Conservation (phyloP, 2,888 invertebrate genomes). For the Eurytoma adleriae region DNA sequence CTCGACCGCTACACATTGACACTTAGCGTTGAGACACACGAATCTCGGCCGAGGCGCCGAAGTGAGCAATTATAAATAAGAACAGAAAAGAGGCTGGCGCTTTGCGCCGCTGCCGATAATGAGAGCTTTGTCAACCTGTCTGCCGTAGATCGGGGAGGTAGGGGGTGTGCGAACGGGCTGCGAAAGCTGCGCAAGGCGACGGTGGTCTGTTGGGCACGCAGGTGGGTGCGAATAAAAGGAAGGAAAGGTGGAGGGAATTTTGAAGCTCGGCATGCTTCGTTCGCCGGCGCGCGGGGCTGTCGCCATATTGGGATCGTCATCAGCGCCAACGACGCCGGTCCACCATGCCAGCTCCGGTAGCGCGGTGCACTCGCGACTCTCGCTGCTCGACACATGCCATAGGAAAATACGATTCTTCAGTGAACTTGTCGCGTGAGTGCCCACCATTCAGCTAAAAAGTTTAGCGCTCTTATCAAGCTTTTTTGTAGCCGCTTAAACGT, state of each 20-base stretch:
- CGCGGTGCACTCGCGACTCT: slow-evolving; percentile 78
- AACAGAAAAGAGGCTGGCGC: too few species aligned
- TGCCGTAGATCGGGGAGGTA: too few species aligned
- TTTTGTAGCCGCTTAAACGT: background rate
- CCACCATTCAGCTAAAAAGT: background rate
- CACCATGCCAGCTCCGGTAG: slow-evolving; percentile 66
- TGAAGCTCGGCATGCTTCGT: slow-evolving; percentile 67
- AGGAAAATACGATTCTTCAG: slow-evolving; percentile 85
- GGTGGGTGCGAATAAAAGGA: too few species aligned
- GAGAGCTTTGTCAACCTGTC: too few species aligned
- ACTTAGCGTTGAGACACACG: too few species aligned
- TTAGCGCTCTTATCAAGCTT: slow-evolving; percentile 6
- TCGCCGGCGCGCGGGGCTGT: slow-evolving; percentile 67
- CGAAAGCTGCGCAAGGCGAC: too few species aligned
- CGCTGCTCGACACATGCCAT: slow-evolving; percentile 85
- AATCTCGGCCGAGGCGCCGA: too few species aligned
- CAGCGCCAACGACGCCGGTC: slow-evolving; percentile 60
- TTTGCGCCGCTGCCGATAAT: too few species aligned
- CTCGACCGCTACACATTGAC: too few species aligned
- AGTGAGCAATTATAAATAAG: too few species aligned
- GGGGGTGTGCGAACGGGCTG: too few species aligned
- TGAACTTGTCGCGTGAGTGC: slow-evolving; percentile 85
- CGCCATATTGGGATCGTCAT: slow-evolving; percentile 54
- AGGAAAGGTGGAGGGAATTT: slow-evolving; percentile 38
- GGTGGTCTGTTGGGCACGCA: too few species aligned